phyloP scores from a whole-genome alignment of 64 coral and sea anemone genomes.

The Stichodactyla helianthus region DNA sequence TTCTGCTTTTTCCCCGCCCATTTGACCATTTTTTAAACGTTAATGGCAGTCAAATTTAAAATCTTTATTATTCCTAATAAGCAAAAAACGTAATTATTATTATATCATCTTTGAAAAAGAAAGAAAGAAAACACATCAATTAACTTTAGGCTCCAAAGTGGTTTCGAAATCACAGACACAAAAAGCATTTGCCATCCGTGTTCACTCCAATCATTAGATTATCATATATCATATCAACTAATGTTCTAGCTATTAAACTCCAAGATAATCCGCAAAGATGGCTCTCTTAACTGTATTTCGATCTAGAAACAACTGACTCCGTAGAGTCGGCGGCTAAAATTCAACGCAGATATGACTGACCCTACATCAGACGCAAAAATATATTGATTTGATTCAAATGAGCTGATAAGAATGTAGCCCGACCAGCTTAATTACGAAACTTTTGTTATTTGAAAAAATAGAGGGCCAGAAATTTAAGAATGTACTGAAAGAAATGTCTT shows the following conservation, averaged over 20 bases:
- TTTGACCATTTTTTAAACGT: background rate
- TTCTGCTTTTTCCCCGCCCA: background rate
- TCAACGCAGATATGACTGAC: background rate
- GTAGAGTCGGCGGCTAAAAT: constrained; percentile 9
- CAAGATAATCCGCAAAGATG: background rate
- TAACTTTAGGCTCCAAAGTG: background rate
- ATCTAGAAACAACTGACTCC: constrained; percentile 34
- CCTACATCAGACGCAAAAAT: constrained; percentile 11
- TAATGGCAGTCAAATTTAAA: background rate
- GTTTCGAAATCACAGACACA: background rate
- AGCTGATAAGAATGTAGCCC: background rate
- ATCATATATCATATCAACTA: constrained; percentile 22
- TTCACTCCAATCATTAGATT: constrained; percentile 3
- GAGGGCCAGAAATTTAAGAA: background rate
- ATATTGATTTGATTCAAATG: constrained; percentile 7
- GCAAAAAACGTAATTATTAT: background rate
- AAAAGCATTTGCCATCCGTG: background rate
- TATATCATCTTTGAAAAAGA: background rate
- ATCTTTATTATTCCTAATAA: background rate
- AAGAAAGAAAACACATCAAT: constrained; percentile 1
- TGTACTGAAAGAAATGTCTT: background rate
- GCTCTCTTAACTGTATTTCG: constrained; percentile 12
- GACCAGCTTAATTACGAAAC: constrained; percentile 10
- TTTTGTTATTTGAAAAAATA: constrained; percentile 20
- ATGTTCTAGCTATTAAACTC: constrained; percentile 20